phyloP scores from a whole-genome alignment of 2,113 vertebrate species.

The Python bivittatus region DNA sequence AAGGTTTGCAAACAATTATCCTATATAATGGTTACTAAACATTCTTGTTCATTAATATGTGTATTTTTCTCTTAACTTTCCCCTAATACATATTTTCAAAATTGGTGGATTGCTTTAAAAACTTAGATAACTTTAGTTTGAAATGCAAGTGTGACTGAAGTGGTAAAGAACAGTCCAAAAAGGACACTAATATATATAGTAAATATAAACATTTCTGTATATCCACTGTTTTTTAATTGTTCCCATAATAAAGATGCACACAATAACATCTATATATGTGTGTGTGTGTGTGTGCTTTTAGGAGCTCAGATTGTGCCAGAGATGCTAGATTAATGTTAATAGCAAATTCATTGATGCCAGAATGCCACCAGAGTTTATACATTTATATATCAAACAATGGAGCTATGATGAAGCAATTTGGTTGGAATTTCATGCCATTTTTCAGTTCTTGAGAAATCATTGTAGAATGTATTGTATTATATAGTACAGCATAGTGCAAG shows the following conservation, averaged over 20 bases:
- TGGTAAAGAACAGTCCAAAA: neutral
- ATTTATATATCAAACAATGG: neutral
- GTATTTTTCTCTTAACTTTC: neutral
- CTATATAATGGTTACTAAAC: neutral
- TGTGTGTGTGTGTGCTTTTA: neutral
- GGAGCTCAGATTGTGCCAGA: neutral
- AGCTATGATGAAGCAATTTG: neutral
- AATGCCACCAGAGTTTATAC: neutral
- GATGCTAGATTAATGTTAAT: neutral
- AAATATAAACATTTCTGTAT: neutral
- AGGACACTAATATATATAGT: neutral
- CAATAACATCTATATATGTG: neutral
- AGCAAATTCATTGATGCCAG: neutral
- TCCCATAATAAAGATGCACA: neutral
- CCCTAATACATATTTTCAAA: neutral
- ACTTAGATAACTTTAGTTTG: neutral
- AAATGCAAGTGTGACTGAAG: neutral
- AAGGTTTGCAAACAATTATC: neutral
- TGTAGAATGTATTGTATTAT: neutral
- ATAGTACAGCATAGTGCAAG: neutral
- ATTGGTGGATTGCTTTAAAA: neutral
- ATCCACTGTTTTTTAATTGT: neutral
- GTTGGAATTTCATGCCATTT: neutral
- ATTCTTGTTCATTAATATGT: neutral
- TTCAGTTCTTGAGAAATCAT: neutral